Percentiles rank a stretch among this genome's conserved stretches.
Conservation (phyloP, 2,888 invertebrate genomes). For the Epirrhoe alternata region DNA sequence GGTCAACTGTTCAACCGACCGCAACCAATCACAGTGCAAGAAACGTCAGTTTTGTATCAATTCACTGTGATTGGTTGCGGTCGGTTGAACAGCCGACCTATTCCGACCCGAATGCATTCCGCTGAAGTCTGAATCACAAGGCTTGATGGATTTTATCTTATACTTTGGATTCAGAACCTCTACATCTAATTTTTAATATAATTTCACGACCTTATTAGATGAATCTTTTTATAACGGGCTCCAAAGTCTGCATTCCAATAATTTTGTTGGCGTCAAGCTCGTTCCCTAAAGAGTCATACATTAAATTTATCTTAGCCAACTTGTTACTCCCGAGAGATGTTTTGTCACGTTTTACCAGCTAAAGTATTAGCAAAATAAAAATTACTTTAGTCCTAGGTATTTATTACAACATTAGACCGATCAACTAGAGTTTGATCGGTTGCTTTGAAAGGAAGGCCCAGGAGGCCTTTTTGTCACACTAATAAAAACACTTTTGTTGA, state of each 20-base stretch:
- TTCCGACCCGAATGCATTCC: too few species aligned
- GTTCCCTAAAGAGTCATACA: constrained; percentile 56
- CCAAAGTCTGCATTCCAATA: constrained; percentile 54
- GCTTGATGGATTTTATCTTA: too few species aligned
- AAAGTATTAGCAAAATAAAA: constrained; percentile 30
- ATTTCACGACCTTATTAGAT: neutral
- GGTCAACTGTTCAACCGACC: too few species aligned
- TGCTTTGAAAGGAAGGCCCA: neutral
- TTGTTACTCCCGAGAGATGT: constrained; percentile 41
- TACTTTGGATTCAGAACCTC: too few species aligned
- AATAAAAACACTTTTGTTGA: too few species aligned
- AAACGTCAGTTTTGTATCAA: too few species aligned
- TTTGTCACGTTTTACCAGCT: constrained; percentile 37
- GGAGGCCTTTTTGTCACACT: too few species aligned
- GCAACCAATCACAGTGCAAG: too few species aligned
- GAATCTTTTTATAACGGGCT: neutral
- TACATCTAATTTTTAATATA: too few species aligned
- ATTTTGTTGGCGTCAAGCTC: constrained; percentile 54
- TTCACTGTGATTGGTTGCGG: too few species aligned
- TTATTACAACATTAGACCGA: neutral
- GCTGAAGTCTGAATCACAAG: too few species aligned
- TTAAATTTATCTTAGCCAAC: constrained; percentile 60
- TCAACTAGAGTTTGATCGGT: neutral
- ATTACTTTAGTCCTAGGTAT: constrained; percentile 4
- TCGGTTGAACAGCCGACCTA: too few species aligned